Conservation (phyloP, 1,140 invertebrate genomes). For the Lordiphosa stackelbergi region DNA sequence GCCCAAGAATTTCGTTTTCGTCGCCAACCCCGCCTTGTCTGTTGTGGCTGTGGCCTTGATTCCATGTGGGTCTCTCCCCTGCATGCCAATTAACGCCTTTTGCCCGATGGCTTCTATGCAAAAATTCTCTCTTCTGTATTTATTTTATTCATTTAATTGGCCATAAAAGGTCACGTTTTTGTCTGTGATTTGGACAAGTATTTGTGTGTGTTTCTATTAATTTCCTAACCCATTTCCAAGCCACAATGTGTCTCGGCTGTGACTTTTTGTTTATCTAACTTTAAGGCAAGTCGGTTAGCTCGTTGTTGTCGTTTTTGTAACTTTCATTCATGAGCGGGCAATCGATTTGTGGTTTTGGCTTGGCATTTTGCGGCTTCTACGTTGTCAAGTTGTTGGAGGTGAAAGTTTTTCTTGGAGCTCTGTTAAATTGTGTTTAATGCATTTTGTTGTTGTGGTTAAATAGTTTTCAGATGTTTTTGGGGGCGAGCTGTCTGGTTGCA, state of each 20-base stretch:
- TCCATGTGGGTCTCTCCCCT: conserved; percentile 36
- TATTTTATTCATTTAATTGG: conserved; percentile 55
- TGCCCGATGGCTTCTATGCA: conserved; percentile 26
- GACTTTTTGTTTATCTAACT: conserved; percentile 2
- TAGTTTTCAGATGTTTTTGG: not conserved
- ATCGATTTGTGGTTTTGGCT: conserved; percentile 39
- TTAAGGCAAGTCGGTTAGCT: conserved; percentile 32
- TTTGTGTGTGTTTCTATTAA: conserved; percentile 32
- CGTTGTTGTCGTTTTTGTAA: conserved; percentile 40
- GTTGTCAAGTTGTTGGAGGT: conserved; percentile 49
- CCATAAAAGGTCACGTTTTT: conserved; percentile 39
- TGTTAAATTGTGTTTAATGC: conserved; percentile 62
- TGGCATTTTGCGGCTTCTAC: conserved; percentile 51
- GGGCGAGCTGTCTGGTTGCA: not conserved
- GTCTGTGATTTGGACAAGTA: conserved; percentile 1
- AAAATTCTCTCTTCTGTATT: conserved; percentile 23
- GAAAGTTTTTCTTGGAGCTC: conserved; percentile 60
- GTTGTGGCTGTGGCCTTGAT: conserved; percentile 59
- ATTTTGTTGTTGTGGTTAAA: conserved; percentile 46
- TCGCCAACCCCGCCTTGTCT: conserved; percentile 7
- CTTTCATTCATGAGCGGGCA: conserved; percentile 55
- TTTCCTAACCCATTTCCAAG: conserved; percentile 35
- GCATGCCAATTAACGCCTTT: conserved; percentile 57
- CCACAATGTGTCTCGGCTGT: conserved; percentile 33
- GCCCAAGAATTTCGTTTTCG: conserved; percentile 61